These are phyloP conservation scores for Paramuricea clavata DNA, from an alignment of 92 coral and sea anemone genomes.

Conservation along the genomic window DNA sequence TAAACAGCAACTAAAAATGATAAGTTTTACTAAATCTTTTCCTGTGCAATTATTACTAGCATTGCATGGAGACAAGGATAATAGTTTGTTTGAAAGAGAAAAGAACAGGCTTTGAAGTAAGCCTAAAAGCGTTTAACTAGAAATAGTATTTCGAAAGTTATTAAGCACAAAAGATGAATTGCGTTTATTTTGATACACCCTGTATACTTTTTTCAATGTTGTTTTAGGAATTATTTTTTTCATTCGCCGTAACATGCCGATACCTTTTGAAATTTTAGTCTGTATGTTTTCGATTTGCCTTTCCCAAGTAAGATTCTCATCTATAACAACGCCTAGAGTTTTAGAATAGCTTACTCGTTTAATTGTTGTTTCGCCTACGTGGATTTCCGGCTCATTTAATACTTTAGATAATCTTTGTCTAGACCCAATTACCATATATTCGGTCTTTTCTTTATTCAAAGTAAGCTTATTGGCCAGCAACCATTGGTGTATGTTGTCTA, in stretches of 20 bases:
- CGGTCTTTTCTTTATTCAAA: not conserved
- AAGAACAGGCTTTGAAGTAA: no score
- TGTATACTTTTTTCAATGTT: no score
- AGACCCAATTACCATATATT: conserved; percentile 23
- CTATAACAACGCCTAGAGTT: conserved; percentile 16
- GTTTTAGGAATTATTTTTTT: not conserved
- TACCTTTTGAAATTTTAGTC: not conserved
- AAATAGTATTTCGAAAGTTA: no score
- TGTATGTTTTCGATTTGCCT: not conserved
- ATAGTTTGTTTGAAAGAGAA: no score
- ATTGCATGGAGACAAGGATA: no score
- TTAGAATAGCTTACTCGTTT: conserved; percentile 32
- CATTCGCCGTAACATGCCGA: not conserved
- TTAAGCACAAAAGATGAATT: no score
- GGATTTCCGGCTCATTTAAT: not conserved
- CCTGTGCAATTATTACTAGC: no score
- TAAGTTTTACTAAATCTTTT: no score
- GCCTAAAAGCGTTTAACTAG: no score
- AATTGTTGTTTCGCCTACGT: not conserved
- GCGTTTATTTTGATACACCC: no score
- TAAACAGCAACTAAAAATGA: no score
- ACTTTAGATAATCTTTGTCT: not conserved
- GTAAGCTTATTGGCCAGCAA: not conserved
- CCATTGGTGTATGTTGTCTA: conserved; percentile 11
- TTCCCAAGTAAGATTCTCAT: conserved; percentile 31